Conservation (phyloP, 2,113 vertebrate genomes). For the Lepus timidus region DNA sequence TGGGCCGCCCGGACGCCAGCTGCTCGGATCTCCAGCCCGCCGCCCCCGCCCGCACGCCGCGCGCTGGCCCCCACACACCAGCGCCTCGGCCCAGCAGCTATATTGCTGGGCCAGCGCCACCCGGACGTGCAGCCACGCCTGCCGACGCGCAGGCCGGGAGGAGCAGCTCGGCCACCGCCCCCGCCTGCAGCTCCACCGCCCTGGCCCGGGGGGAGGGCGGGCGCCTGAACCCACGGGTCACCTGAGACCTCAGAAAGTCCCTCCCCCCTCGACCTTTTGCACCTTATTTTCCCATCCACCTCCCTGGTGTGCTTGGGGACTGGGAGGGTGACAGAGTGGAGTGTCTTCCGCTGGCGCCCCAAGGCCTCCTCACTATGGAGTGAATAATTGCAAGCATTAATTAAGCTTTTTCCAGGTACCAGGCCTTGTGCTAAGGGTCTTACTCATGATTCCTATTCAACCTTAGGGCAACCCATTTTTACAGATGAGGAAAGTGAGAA, state of each 20-base stretch:
- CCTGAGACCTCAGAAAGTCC: neutral
- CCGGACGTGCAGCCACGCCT: slow-evolving; percentile 63
- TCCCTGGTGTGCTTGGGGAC: neutral
- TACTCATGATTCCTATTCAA: neutral
- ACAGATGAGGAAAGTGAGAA: neutral
- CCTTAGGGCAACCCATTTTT: slow-evolving; percentile 1
- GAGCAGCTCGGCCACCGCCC: neutral
- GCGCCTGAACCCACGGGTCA: neutral
- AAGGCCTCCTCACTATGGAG: neutral
- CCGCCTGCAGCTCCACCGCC: neutral
- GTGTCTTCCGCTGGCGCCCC: neutral
- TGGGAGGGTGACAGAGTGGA: neutral
- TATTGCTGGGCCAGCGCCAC: neutral
- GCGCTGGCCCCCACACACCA: neutral
- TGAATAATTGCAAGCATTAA: neutral
- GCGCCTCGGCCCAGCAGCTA: neutral
- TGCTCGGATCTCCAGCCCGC: neutral
- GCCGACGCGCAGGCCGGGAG: neutral
- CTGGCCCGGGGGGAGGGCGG: neutral
- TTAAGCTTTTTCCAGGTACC: neutral
- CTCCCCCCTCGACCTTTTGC: neutral
- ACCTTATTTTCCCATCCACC: neutral
- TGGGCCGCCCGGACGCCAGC: neutral
- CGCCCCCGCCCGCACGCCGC: neutral
- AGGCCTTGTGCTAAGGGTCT: neutral